A percentile compares a stretch with the other conserved stretches of the same genome.
These are phyloP conservation scores for silkworm (Bombyx mori) DNA, from an alignment of 1,140 invertebrate species.

Conservation along the genomic window DNA sequence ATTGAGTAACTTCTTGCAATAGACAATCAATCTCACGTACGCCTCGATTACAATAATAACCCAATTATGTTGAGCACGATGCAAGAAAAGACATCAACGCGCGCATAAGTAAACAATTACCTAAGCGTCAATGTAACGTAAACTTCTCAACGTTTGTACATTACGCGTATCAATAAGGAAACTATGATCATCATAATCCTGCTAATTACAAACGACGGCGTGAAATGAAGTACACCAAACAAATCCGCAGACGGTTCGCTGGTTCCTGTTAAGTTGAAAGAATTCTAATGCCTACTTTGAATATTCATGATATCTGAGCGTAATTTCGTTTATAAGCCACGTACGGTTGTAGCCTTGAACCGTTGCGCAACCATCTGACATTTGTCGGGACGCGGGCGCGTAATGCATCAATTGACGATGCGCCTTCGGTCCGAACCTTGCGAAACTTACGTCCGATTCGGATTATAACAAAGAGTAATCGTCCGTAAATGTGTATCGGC, in stretches of 20 bases:
- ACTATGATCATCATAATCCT: constrained; percentile 13
- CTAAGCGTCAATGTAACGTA: too few species aligned
- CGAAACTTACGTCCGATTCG: constrained; percentile 21
- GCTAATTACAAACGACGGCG: constrained; percentile 3
- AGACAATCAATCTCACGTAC: not conserved
- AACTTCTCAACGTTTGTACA: too few species aligned
- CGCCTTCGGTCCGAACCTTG: constrained; percentile 18
- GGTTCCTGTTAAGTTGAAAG: constrained; percentile 12
- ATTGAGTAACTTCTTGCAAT: constrained; percentile 5
- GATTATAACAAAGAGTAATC: constrained; percentile 13
- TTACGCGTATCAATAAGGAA: constrained; percentile 6
- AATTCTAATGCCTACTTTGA: constrained; percentile 15
- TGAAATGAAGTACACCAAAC: constrained; percentile 5
- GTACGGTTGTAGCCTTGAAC: constrained; percentile 34
- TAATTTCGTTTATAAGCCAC: constrained; percentile 11
- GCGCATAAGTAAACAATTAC: not conserved
- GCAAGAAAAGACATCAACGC: constrained; percentile 28
- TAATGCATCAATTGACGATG: constrained; percentile 21
- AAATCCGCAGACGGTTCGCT: constrained; percentile 1
- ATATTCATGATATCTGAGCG: constrained; percentile 25
- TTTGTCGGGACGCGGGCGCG: constrained; percentile 24
- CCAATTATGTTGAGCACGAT: not conserved
- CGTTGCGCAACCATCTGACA: constrained; percentile 35
- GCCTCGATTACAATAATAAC: not conserved
- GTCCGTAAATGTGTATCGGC: too few species aligned